Evolutionary conservation across 1,140 invertebrate genomes (phyloP), one percentile per base, ranked within the genome.

Genomic region (Aethina tumida): DNA sequence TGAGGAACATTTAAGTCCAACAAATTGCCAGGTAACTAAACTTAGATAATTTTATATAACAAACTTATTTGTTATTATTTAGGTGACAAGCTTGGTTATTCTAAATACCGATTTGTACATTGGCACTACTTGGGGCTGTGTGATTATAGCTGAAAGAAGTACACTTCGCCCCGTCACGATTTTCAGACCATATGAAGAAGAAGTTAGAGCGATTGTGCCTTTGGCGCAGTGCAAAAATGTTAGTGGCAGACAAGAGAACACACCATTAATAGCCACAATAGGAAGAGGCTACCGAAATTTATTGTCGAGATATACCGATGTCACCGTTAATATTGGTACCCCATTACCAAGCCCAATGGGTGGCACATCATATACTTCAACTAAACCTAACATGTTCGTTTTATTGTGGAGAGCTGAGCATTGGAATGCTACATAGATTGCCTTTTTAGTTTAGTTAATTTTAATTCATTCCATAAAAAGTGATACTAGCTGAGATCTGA

Each of bases 61-160:
- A 37, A 21, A 16, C 13, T 7, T 43, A 21, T 35, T 22, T 34
- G 13, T 14, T 34, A 22, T 41, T 26, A 49, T 47, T 33, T 50
- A 80, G 74, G 84, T 94, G 12, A 89, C 86, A 7, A 79, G 83
- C 20, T 59, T 93, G 38, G 77, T 81, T 36, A 67, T 77, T 12
- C 65, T 80, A 43, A 70, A 75, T 28, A 73, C 73, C 35, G 74
- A 81, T 40, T 62, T 93, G 5, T 92, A 90, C 56, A 81, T 91
- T 34, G 91, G 90, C 21, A 94, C 90, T 2, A 86, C 83, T 1
- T 91, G 87, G 84, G 91, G 91, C 5, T 92, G 89, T 56, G 68
- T 95, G 19, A 82, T 94, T 12, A 81, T 94, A 1, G 86, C 84
- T 2, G 86, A 90, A 59, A 73, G 79, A 20, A 69, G 72, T 26